Evolutionary conservation across 2,797 vertebrate species (phyloP), one percentile per base, ranked within the genome.

Genomic region (Chaenodraco wilsoni): DNA sequence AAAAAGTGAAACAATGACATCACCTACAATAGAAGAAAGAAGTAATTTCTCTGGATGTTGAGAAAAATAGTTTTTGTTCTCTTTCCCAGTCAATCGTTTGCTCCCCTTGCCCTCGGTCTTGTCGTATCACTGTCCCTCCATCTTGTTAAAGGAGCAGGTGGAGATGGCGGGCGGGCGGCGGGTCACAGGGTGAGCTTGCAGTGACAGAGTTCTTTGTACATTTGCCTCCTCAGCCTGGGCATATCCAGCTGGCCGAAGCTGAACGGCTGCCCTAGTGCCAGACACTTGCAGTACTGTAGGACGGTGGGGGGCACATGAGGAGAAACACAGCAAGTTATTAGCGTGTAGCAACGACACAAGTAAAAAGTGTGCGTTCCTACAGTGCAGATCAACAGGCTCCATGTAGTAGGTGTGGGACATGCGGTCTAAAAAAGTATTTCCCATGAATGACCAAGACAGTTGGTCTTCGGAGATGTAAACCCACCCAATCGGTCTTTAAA

Each of bases 191-290:
- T 94, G 78, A 98, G 96, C 91, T 97, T 96, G 95, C 97, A 97
- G 93, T 97, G 96, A 93, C 97, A 98, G 62, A 98, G 96, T 95
- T 98, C 97, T 94, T 97, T 98, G 95, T 98, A 98, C 95, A 98
- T 98, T 81, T 96, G 95, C 81, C 96, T 95, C 49, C 97, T 94
- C 78, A 98, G 96, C 69, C 96, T 96, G 49, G 97, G 97, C 97
- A 98, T 98, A 82, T 98, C 97, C 92, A 96, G 96, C 88, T 98
- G 97, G 27, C 96, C 96, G 73, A 98, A 98, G 88, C 86, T 93
- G 94, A 97, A 97, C 0, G 95, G 95, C 74, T 96, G 95, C 33
- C 94, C 96, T 84, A 97, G 88, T 0, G 97, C 96, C 91, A 98
- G 93, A 92, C 96, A 97, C 90, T 98, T 98, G 91, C 96, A 98